Percentiles rank a stretch among this genome's conserved stretches.
These are phyloP conservation scores for Mactromeris polynyma DNA, from an alignment of 2,888 invertebrate genomes.

Conservation along the genomic window DNA sequence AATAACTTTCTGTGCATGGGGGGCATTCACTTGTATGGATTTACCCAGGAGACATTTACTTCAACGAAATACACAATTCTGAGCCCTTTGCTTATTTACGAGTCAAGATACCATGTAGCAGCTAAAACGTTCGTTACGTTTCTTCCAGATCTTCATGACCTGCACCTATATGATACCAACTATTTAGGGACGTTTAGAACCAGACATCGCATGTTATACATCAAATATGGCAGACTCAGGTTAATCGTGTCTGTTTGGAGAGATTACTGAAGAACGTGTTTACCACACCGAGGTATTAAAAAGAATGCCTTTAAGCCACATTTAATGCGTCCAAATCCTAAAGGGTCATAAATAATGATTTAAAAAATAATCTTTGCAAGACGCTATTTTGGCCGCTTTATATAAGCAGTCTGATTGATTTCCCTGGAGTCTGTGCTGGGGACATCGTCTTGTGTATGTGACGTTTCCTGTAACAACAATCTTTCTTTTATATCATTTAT, in stretches of 20 bases:
- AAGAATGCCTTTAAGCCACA: neutral
- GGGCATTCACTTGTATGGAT: no score
- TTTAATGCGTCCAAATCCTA: neutral
- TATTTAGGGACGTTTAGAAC: neutral
- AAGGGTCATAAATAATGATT: neutral
- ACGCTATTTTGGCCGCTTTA: neutral
- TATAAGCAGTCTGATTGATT: neutral
- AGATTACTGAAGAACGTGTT: no score
- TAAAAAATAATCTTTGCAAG: neutral
- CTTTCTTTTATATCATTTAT: neutral
- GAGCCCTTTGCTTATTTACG: no score
- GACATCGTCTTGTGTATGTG: neutral
- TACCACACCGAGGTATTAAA: neutral
- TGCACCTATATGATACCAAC: neutral
- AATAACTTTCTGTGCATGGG: no score
- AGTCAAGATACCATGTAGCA: no score
- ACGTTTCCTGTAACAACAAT: neutral
- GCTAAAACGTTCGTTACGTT: no score
- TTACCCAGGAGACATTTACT: no score
- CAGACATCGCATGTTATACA: neutral
- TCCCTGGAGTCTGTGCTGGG: neutral
- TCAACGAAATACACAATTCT: no score
- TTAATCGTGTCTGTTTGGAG: no score
- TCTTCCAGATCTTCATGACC: no score
- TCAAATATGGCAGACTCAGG: neutral